Percentiles rank a stretch among this genome's conserved stretches.
Conservation (phyloP, 2,888 invertebrate species). For the Perizoma affinitatum region DNA sequence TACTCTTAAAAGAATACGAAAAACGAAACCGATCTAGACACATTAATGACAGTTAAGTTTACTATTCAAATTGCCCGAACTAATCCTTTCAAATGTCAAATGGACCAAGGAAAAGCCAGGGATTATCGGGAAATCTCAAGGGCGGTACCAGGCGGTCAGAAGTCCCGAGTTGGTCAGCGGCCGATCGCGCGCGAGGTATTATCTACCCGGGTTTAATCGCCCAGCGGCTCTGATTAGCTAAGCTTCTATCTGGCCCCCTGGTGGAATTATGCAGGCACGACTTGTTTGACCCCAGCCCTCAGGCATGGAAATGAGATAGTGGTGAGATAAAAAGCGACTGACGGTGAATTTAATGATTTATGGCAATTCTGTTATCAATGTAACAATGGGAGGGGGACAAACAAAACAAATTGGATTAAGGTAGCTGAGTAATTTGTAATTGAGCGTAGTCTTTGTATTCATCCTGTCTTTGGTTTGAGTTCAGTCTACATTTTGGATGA, state of each 20-base stretch:
- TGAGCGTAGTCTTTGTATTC: constrained; percentile 13
- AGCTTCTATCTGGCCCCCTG: constrained; percentile 74
- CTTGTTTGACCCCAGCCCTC: constrained; percentile 52
- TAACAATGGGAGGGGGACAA: constrained; percentile 26
- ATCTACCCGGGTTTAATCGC: constrained; percentile 76
- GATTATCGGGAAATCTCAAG: constrained; percentile 61
- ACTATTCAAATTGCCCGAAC: constrained; percentile 29
- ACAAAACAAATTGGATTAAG: constrained; percentile 28
- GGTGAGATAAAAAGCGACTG: constrained; percentile 51
- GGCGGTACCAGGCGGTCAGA: constrained; percentile 64
- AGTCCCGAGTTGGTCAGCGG: constrained; percentile 72
- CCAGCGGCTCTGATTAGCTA: constrained; percentile 79
- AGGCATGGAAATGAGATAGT: constrained; percentile 42
- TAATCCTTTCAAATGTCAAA: constrained; percentile 49
- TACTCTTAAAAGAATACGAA: too few relatives aligned
- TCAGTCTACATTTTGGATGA: too few relatives aligned
- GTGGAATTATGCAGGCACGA: constrained; percentile 78
- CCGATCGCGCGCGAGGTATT: constrained; percentile 81
- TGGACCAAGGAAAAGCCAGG: constrained; percentile 53
- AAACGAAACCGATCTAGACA: neutral
- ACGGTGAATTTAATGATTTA: constrained; percentile 50
- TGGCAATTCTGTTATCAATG: constrained; percentile 44
- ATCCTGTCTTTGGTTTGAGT: too few relatives aligned
- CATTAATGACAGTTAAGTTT: constrained; percentile 15
- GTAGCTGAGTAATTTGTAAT: constrained; percentile 27